Evolutionary conservation across 2,888 invertebrate genomes (phyloP), one percentile per base, ranked within the genome.

Genomic region (Sinohyriopsis cumingii): DNA sequence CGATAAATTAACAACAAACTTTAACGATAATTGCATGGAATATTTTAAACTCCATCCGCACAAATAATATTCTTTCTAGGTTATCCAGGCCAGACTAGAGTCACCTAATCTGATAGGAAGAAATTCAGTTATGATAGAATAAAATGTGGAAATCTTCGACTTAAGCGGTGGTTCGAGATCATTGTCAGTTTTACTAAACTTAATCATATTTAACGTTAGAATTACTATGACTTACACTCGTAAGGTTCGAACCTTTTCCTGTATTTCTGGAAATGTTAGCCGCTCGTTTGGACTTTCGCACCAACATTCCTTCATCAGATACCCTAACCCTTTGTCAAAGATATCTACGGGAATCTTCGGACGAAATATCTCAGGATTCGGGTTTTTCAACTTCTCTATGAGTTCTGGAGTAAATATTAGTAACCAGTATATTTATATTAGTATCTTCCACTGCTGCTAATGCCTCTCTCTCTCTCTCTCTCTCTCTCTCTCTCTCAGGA

Each of bases 241-340:
- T 55, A 79, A 69, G 62, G 72, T 75, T 55, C 75, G 74, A 59
- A 86, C 75, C 3, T 68, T 65, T 45, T 79, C 78, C 20, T 75
- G 73, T 12, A 85, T 73, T 22, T 75, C 79, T 9, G 54, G 20
- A 66, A 85, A 83, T 56, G 71, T 75, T 5, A 86, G 85, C 60
- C 86, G 61, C 28, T 77, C 77, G 7, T 72, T 67, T 1, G 84
- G 81, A n/a, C 60, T 71, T 63, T 85, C 82, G 60, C 72, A 66
- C 86, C 86, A 86, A 68, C 86, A 86, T 0, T 73, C 61, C 59
- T 78, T 65, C 81, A 86, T 84, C 66, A 86, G 75, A 7, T 69
- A 67, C 6, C 65, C 25, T 24, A 86, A 28, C 2, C 72, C 69
- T 18, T 76, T 65, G 7, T 76, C 70, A 45, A 76, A 78, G 3